Evolutionary conservation across 2,888 invertebrate genomes (phyloP), one percentile per base, ranked within the genome.

Genomic region (Mythimna pallens): DNA sequence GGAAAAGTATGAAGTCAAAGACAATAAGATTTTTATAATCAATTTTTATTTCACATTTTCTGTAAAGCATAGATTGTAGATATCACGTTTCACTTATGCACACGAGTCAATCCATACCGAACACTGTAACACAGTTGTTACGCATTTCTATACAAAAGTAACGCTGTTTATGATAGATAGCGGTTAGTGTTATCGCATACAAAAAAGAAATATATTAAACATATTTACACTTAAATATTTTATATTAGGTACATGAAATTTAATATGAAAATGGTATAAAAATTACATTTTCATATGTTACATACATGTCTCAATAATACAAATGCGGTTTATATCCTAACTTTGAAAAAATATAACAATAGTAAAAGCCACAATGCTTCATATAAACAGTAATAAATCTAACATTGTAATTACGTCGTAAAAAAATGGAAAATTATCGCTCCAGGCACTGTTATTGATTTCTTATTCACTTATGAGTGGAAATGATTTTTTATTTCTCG

Each of bases 51-150:
- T 96, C 93, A 96, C 95, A 93, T 92, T 95, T 93, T 94, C 92
- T 93, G 94, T 96, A 95, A 96, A 96, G 96, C 95, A 96, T 95
- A 95, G 93, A 94, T 95, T 95, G 95, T 95, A 96, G 94, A 96
- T 96, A 96, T 96, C 96, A 96, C 96, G 94, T 94, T 95, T 95
- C 92, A 91, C 93, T 95, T 96, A 95, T 94, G 95, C 96, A 95
- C 95, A 96, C 95, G 94, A 92, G 91, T 94, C 94, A 95, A 94
- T 93, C 93, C 92, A 95, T 95, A 94, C 93, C 91, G 89, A 94
- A 94, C 94, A 93, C 93, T 90, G 93, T 92, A 93, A 93, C 92
- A 88, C 90, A 87, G 79, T 89, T 81, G 92, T 93, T 93, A 94
- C 93, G 90, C 86, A 89, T 93, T 91, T 95, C 93, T 95, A 94